phyloP scores from a whole-genome alignment of 2,113 vertebrate species.

The Stegastes partitus region DNA sequence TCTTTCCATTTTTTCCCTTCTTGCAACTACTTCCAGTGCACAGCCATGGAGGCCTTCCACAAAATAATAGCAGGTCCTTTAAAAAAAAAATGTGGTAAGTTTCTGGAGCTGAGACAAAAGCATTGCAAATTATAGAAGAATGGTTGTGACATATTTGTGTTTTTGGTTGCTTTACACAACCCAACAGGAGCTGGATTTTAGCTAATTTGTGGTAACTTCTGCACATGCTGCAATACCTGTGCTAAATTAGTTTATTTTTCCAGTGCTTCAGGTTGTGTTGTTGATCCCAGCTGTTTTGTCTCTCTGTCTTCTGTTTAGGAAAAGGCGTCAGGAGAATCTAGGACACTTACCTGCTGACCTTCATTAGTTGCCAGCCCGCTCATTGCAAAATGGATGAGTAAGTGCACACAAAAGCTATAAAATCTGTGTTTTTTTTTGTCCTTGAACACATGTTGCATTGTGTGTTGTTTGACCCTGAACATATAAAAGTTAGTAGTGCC shows the following conservation, averaged over 20 bases:
- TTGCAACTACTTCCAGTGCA: not conserved
- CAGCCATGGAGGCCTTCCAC: not conserved
- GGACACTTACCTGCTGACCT: not conserved
- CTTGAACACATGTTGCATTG: not conserved
- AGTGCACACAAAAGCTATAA: conserved; percentile 25
- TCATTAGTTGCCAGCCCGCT: not conserved
- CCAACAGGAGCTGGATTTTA: not conserved
- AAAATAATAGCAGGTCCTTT: too few relatives aligned
- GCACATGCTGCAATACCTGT: not conserved
- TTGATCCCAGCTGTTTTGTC: conserved; percentile 21
- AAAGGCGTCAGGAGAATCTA: conserved; percentile 11
- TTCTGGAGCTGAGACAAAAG: too few relatives aligned
- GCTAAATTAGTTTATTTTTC: not conserved
- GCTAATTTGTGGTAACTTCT: not conserved
- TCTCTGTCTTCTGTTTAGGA: conserved; percentile 9
- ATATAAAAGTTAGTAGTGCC: not conserved
- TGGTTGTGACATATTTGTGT: not conserved
- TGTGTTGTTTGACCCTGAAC: not conserved
- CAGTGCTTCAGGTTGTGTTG: not conserved
- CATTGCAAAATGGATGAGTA: conserved; percentile 63
- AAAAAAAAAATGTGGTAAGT: too few relatives aligned
- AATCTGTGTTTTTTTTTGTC: too few relatives aligned
- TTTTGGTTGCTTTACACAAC: too few relatives aligned
- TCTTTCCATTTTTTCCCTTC: not conserved
- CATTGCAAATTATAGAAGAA: not conserved